Evolutionary conservation across 2,797 vertebrate genomes (phyloP), one percentile per base, ranked within the genome.

Genomic region (Darevskia nairensis): DNA sequence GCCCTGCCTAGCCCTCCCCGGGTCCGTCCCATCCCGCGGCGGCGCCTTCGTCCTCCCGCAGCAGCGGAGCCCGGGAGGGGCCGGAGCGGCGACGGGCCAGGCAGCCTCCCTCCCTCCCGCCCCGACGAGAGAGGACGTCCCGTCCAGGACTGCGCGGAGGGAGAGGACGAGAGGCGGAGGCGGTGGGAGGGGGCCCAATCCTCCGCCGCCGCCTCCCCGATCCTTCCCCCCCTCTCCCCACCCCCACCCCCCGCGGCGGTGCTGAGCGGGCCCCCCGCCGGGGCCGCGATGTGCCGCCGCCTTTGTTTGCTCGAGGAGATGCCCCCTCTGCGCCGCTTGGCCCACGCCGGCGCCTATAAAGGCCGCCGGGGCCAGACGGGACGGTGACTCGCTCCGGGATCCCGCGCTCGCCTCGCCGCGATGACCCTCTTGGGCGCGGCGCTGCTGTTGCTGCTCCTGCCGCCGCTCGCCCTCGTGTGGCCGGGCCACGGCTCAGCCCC

Each of bases 401-500:
- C 90, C 50, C 82, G 23, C n/a, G n/a, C 79, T 44, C 86, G 88
- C n/a, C 89, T 86, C 66, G 86, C 84, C 82, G 29, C 82, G 77
- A 82, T 64, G 88, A 82, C 84, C 80, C 78, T 75, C 61, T 82
- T 66, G 69, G 78, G 87, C 92, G 86, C 91, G 79, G 89, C 86
- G 61, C 44, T 55, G 76, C 84, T 55, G 29, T 17, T 79, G 13
- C 3, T 21, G 68, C 21, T 7, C 10, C 39, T 4, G 64, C 77
- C 81, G 77, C 77, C 68, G 41, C 89, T 92, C 81, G 87, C 79
- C 90, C 89, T 76, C 82, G 85, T 11, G 19, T 87, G 78, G 64
- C 64, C 88, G 92, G 92, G 93, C 94, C 95, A 92, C 93, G 91
- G 94, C 93, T 91, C 94, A 8, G 93, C 94, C 91, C 93, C 90